These are phyloP conservation scores for Sinocyclocheilus anshuiensis DNA, from an alignment of 2,113 vertebrate genomes.

Conservation along the genomic window DNA sequence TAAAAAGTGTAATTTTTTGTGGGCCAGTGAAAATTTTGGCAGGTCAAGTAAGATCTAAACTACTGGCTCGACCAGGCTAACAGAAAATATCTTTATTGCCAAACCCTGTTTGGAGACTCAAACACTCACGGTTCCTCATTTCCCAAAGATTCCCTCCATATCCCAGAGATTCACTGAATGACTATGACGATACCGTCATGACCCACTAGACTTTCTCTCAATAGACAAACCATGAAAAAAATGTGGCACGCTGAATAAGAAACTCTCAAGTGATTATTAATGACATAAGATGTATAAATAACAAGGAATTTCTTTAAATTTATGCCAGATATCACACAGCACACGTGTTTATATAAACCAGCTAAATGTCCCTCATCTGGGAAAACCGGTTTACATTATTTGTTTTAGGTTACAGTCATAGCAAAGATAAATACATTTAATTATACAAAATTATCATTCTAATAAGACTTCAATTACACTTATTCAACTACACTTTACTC, in stretches of 20 bases:
- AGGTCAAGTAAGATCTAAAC: not conserved
- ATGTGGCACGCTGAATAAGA: not conserved
- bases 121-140: not conserved
- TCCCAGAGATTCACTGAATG: not conserved
- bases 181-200: not conserved
- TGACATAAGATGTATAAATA: not conserved
- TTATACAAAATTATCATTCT: not conserved
- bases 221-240: not conserved
- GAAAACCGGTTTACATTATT: conserved; percentile 1
- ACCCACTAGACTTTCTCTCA: not conserved
- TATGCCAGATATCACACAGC: not conserved
- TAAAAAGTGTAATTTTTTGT: not conserved
- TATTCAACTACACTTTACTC: not conserved
- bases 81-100: not conserved
- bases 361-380: not conserved
- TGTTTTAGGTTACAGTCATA: not conserved
- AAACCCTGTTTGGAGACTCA: not conserved
- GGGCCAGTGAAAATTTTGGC: not conserved
- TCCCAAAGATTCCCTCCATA: not conserved
- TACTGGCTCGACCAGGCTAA: not conserved
- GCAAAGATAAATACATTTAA: not conserved
- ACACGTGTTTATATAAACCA: not conserved
- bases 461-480: not conserved
- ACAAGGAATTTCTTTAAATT: not conserved
- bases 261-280: not conserved